phyloP scores from a whole-genome alignment of 1,140 invertebrate genomes.

The Diprion similis region DNA sequence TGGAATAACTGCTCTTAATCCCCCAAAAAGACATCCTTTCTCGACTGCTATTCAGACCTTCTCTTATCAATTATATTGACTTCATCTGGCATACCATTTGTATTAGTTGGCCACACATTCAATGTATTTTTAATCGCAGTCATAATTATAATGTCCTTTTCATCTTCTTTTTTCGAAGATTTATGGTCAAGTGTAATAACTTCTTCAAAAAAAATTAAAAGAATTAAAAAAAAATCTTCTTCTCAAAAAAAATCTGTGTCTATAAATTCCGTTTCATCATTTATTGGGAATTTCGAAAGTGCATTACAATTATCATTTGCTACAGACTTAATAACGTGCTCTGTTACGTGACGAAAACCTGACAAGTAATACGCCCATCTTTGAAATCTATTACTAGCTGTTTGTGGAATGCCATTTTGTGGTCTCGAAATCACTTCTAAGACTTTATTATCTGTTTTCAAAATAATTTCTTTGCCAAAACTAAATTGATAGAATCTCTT shows the following conservation, averaged over 20 bases:
- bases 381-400: conserved; percentile 12
- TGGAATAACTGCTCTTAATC: conserved; percentile 44
- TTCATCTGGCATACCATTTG: not conserved
- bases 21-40: conserved; percentile 36
- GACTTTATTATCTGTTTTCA: conserved; percentile 22
- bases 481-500: conserved; percentile 18
- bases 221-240: too few species aligned
- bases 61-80: not conserved
- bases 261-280: conserved; percentile 11
- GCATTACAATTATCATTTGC: conserved; percentile 22
- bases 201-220: too few species aligned
- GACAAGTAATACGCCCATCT: conserved; percentile 21
- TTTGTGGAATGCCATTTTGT: conserved; percentile 15
- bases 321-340: conserved; percentile 10
- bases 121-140: not conserved
- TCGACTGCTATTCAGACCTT: not conserved
- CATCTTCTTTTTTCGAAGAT: conserved; percentile 6
- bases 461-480: conserved; percentile 16
- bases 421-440: not conserved
- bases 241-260: conserved; percentile 19
- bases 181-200: not conserved
- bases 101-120: not conserved
- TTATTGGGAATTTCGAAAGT: conserved; percentile 24
- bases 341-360: conserved; percentile 17
- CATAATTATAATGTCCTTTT: not conserved